phyloP scores from a whole-genome alignment of 35 echinoderm and acorn worm genomes.

The Heliocidaris erythrogramma region DNA sequence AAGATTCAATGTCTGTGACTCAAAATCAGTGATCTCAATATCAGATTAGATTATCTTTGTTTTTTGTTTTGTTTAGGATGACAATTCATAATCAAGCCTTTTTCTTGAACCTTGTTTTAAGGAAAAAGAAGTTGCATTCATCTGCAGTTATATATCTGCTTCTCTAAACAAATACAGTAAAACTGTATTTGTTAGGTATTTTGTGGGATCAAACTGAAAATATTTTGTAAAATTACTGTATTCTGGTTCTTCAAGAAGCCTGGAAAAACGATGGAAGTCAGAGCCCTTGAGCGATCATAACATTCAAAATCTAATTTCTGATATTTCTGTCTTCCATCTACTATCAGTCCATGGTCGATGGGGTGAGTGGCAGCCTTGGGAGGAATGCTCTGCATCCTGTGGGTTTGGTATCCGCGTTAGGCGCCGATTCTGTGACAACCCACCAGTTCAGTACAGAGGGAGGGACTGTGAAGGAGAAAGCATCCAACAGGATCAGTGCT shows the following conservation, averaged over 20 bases:
- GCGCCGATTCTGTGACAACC: conserved; percentile 66
- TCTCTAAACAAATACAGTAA: no score
- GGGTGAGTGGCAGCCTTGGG: conserved; percentile 74
- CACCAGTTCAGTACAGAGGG: conserved; percentile 79
- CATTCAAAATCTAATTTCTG: neutral
- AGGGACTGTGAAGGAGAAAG: conserved; percentile 58
- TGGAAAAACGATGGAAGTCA: neutral
- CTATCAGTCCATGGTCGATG: conserved; percentile 82
- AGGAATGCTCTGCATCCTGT: conserved; percentile 76
- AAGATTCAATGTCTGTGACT: no score
- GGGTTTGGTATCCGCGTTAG: conserved; percentile 56
- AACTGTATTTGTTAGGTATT: no score
- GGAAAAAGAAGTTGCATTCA: no score
- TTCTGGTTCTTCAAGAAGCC: neutral
- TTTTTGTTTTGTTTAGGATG: no score
- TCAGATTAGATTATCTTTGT: no score
- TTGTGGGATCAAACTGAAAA: no score
- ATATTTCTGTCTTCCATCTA: neutral
- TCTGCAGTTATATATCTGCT: no score
- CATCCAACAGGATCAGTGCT: conserved; percentile 44
- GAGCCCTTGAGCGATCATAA: neutral
- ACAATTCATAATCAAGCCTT: no score
- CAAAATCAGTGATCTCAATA: no score
- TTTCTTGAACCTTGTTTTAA: no score
- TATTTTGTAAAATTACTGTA: no score